Percentiles rank a stretch among this genome's conserved stretches.
Conservation (phyloP, 2,888 invertebrate species). For the Arrhopalites spinosus region DNA sequence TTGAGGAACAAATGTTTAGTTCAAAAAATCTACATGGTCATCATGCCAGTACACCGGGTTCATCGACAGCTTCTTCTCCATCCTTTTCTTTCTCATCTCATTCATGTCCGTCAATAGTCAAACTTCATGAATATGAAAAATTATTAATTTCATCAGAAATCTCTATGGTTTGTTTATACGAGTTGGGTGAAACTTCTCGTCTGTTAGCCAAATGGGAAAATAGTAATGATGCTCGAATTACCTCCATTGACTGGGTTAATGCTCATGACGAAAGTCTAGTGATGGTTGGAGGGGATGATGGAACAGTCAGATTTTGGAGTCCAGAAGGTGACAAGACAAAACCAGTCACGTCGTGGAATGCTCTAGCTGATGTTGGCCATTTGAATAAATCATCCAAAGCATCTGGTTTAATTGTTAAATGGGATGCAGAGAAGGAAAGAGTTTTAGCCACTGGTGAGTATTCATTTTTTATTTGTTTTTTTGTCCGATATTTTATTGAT, state of each 20-base stretch:
- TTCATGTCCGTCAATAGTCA: constrained; percentile 49
- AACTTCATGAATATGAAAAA: constrained; percentile 51
- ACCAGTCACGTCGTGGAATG: constrained; percentile 81
- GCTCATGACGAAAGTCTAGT: constrained; percentile 79
- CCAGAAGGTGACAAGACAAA: constrained; percentile 57
- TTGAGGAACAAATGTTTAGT: constrained; percentile 74
- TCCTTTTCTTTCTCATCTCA: constrained; percentile 43
- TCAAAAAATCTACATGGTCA: constrained; percentile 45
- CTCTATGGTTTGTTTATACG: constrained; percentile 47
- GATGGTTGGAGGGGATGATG: constrained; percentile 77
- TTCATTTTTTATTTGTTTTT: no score
- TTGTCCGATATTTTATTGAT: no score
- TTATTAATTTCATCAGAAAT: constrained; percentile 50
- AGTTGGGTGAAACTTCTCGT: constrained; percentile 45
- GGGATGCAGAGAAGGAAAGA: constrained; percentile 80
- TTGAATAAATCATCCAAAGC: constrained; percentile 50
- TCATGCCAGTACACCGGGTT: constrained; percentile 42
- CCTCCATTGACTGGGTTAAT: constrained; percentile 84
- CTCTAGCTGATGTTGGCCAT: constrained; percentile 68
- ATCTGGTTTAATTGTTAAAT: constrained; percentile 73
- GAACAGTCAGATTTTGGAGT: constrained; percentile 74
- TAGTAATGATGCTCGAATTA: constrained; percentile 67
- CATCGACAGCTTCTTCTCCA: constrained; percentile 47
- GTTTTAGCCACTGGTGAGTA: constrained; percentile 80
- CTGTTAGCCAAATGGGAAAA: constrained; percentile 53